Evolutionary conservation across 2,113 vertebrate species (phyloP).

Genomic region (Oncorhynchus kisutch): DNA sequence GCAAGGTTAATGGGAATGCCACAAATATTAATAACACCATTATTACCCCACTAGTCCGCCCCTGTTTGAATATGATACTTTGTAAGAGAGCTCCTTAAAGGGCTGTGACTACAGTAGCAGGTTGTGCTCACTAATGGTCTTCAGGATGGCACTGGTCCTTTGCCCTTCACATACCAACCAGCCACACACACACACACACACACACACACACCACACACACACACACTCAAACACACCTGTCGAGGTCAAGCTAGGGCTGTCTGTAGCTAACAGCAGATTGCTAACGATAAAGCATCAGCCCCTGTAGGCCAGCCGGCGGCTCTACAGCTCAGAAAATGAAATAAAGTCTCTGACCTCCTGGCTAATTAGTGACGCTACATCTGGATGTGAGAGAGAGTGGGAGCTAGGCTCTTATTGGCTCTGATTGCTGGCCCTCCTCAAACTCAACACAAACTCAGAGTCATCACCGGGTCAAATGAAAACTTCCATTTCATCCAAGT

Average conservation of each 20-base stretch:
- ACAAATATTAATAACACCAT: slow-evolving; percentile 54
- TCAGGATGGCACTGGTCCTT: neutral
- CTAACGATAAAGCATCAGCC: too few relatives aligned
- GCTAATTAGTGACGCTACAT: slow-evolving; percentile 44
- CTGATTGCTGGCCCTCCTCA: neutral
- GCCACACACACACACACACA: too few relatives aligned
- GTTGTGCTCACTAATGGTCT: neutral
- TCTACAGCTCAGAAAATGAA: slow-evolving; percentile 11
- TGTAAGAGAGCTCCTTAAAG: slow-evolving; percentile 11
- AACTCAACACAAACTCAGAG: neutral
- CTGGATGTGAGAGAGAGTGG: slow-evolving; percentile 6
- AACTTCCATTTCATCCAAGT: neutral
- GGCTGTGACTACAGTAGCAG: neutral
- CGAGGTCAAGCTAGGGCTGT: too few relatives aligned
- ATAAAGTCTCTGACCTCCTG: slow-evolving; percentile 31
- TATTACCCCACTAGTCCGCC: slow-evolving; percentile 27
- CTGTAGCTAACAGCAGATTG: too few relatives aligned
- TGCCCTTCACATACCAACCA: neutral
- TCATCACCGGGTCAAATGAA: neutral
- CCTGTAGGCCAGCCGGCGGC: too few relatives aligned
- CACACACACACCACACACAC: too few relatives aligned
- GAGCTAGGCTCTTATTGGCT: too few relatives aligned
- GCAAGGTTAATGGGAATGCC: slow-evolving; percentile 52
- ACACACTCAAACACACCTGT: too few relatives aligned
- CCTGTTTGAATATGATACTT: slow-evolving; percentile 18